phyloP scores from a whole-genome alignment of 2,113 vertebrate genomes.

The Odobenus rosmarus region DNA sequence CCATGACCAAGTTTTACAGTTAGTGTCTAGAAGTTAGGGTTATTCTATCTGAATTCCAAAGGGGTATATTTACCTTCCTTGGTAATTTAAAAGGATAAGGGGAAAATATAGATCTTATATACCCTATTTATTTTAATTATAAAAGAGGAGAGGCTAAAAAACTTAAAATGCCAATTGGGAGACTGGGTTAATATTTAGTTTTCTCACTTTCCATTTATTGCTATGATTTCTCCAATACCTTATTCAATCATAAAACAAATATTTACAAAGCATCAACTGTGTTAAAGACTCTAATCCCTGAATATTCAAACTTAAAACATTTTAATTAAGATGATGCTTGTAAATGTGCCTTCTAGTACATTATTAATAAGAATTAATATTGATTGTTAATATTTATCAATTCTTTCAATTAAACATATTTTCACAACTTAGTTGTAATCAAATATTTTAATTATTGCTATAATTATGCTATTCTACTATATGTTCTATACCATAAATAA shows the following conservation, averaged over 20 bases:
- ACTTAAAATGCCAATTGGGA: background rate
- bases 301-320: background rate
- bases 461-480: background rate
- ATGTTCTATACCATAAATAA: slow-evolving; percentile 11
- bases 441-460: background rate
- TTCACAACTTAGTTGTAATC: background rate
- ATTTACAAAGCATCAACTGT: background rate
- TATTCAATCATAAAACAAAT: background rate
- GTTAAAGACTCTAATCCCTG: background rate
- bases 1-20: background rate
- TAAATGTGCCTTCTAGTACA: background rate
- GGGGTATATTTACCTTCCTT: background rate
- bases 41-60: background rate
- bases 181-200: background rate
- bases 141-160: background rate
- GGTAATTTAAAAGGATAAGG: background rate
- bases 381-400: background rate
- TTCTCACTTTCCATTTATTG: background rate
- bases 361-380: background rate
- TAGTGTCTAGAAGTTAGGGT: background rate
- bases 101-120: background rate
- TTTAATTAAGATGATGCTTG: background rate
- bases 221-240: background rate
- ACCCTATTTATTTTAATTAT: background rate
- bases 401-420: slow-evolving; percentile 33